Conservation (phyloP, 2,797 vertebrate genomes). For the Linurgus olivaceus region DNA sequence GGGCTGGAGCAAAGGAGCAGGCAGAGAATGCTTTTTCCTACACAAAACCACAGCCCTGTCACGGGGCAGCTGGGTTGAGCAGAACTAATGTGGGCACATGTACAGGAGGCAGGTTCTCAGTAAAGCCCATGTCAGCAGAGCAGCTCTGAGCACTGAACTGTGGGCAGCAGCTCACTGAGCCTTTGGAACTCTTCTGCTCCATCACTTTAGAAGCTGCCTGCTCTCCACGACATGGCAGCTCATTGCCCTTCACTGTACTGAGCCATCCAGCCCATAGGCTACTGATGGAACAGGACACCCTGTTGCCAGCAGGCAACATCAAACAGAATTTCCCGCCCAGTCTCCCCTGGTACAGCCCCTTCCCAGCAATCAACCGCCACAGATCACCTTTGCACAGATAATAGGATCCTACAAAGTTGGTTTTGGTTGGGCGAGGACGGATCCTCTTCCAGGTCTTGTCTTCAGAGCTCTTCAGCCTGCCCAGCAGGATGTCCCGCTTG, state of each 20-base stretch:
- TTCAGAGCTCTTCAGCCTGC: conserved; percentile 86
- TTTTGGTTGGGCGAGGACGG: conserved; percentile 90
- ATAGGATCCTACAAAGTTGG: conserved; percentile 95
- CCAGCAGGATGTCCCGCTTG: conserved; percentile 90
- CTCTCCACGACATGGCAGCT: not conserved
- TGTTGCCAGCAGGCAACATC: not conserved
- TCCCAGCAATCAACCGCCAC: not conserved
- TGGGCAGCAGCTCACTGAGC: not conserved
- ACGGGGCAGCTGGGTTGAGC: not conserved
- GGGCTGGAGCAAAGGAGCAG: not conserved
- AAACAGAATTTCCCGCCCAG: not conserved
- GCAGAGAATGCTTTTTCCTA: not conserved
- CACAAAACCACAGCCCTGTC: not conserved
- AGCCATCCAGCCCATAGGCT: not conserved
- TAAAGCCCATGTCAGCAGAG: not conserved
- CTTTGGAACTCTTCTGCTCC: not conserved
- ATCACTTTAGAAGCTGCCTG: not conserved
- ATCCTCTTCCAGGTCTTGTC: conserved; percentile 95
- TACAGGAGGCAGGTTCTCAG: not conserved
- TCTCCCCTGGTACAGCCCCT: not conserved
- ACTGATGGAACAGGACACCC: not conserved
- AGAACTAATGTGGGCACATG: not conserved
- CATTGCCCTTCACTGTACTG: not conserved
- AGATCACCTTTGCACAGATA: conserved; percentile 95
- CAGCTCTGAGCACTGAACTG: not conserved